Evolutionary conservation across 2,888 invertebrate species (phyloP).

Genomic region (Xiphydria camelus): DNA sequence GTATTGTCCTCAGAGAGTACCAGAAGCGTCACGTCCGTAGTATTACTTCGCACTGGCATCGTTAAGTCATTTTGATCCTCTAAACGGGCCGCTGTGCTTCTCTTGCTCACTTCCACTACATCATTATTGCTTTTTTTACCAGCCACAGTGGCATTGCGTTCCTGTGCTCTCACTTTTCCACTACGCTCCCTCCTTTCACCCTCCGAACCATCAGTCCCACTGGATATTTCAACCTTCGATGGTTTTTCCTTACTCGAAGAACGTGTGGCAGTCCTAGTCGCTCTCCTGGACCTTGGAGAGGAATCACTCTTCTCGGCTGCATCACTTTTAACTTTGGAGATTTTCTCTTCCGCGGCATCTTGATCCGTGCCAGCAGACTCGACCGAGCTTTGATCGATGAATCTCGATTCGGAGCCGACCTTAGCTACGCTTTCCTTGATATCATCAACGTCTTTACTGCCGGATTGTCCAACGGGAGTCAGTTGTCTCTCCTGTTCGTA

Average conservation of each 20-base stretch:
- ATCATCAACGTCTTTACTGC: conserved; percentile 9
- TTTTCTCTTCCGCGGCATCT: conserved; percentile 25
- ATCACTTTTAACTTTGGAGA: conserved; percentile 14
- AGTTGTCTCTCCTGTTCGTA: conserved; percentile 39
- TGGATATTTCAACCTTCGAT: conserved; percentile 24
- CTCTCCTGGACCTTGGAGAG: background rate
- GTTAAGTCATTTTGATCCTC: conserved; percentile 47
- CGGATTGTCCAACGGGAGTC: conserved; percentile 12
- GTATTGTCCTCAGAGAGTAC: conserved; percentile 21
- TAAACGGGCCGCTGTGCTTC: conserved; percentile 29
- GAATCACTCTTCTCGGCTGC: background rate
- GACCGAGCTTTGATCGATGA: conserved; percentile 52
- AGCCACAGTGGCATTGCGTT: too few species aligned
- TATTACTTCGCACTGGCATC: conserved; percentile 28
- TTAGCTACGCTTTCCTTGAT: conserved; percentile 24
- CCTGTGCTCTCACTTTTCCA: background rate
- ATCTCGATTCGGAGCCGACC: conserved; percentile 41
- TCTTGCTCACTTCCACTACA: conserved; percentile 8
- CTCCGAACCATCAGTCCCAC: conserved; percentile 26
- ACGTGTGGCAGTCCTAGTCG: background rate
- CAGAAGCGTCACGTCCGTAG: conserved; percentile 25
- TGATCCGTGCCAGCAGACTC: conserved; percentile 49
- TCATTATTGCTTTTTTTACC: background rate
- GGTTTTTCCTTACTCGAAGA: conserved; percentile 11
- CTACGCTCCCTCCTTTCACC: conserved; percentile 16